phyloP scores from a whole-genome alignment of 2,113 vertebrate genomes.

The Isichthys henryi region DNA sequence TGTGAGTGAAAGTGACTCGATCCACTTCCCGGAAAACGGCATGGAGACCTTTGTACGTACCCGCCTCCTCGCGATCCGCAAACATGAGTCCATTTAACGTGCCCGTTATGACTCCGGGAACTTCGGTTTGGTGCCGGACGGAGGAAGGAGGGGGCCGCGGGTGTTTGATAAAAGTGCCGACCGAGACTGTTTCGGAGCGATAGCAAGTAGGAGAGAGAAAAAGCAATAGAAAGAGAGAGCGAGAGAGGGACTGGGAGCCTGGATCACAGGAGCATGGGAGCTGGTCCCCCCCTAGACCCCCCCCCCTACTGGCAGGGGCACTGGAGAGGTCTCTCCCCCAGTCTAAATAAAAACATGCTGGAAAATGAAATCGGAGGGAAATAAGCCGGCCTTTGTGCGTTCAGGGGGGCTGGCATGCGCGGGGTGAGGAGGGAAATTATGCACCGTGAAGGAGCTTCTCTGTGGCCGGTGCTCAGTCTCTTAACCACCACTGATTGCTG shows the following conservation, averaged over 20 bases:
- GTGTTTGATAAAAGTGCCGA: background rate
- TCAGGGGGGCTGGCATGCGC: constrained; percentile 43
- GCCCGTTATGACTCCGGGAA: constrained; percentile 37
- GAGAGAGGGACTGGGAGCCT: background rate
- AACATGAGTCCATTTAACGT: constrained; percentile 54
- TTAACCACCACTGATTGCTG: background rate
- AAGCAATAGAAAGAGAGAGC: background rate
- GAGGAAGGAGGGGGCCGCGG: background rate
- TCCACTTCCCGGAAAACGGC: background rate
- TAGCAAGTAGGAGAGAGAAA: background rate
- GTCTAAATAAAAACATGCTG: constrained; percentile 18
- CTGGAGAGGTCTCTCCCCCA: background rate
- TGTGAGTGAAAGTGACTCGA: background rate
- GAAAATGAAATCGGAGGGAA: constrained; percentile 33
- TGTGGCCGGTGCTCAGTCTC: constrained; percentile 35
- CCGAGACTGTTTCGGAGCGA: background rate
- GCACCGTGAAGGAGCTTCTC: constrained; percentile 15
- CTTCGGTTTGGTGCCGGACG: background rate
- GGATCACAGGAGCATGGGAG: background rate
- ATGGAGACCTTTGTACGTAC: constrained; percentile 43
- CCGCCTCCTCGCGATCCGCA: constrained; percentile 50
- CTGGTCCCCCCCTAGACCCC: background rate
- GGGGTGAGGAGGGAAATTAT: constrained; percentile 29
- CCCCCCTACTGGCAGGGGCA: background rate
- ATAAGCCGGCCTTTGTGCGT: constrained; percentile 37